phyloP scores from a whole-genome alignment of 2,797 vertebrate species.

The Anas flavirostris region DNA sequence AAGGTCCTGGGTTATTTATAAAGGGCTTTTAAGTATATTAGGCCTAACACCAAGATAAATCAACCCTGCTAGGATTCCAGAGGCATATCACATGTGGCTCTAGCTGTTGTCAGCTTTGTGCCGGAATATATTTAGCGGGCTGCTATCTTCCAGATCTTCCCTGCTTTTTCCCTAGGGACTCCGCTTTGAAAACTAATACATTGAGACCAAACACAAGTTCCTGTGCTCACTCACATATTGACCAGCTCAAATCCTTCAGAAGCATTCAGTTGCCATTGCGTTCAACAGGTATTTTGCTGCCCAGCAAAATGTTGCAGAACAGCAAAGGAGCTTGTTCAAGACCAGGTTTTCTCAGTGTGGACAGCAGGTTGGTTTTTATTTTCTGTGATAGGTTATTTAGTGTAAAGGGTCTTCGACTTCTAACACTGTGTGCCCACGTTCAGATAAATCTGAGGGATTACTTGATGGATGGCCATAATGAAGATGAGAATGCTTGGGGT shows the following conservation, averaged over 20 bases:
- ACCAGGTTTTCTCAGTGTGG: not conserved
- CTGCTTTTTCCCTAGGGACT: not conserved
- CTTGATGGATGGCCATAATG: not conserved
- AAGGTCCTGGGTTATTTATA: conserved; percentile 74
- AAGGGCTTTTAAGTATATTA: conserved; percentile 65
- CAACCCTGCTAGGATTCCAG: conserved; percentile 52
- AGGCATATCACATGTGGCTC: conserved; percentile 33
- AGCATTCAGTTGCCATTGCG: not conserved
- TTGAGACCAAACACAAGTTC: not conserved
- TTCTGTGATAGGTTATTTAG: not conserved
- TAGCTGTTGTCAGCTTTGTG: conserved; percentile 62
- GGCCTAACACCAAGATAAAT: conserved; percentile 73
- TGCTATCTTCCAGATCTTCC: not conserved
- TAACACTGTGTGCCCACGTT: not conserved
- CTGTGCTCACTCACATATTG: not conserved
- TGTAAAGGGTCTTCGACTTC: not conserved
- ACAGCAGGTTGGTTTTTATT: not conserved
- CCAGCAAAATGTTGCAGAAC: not conserved
- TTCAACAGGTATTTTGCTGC: not conserved
- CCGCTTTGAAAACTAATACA: not conserved
- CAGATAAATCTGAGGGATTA: not conserved
- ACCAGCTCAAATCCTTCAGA: not conserved
- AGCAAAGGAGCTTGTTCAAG: not conserved
- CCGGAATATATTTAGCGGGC: conserved; percentile 25
- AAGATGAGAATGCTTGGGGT: not conserved